Evolutionary conservation across 2,888 invertebrate species (phyloP), one percentile per base, ranked within the genome.

Genomic region (Hyalella azteca): DNA sequence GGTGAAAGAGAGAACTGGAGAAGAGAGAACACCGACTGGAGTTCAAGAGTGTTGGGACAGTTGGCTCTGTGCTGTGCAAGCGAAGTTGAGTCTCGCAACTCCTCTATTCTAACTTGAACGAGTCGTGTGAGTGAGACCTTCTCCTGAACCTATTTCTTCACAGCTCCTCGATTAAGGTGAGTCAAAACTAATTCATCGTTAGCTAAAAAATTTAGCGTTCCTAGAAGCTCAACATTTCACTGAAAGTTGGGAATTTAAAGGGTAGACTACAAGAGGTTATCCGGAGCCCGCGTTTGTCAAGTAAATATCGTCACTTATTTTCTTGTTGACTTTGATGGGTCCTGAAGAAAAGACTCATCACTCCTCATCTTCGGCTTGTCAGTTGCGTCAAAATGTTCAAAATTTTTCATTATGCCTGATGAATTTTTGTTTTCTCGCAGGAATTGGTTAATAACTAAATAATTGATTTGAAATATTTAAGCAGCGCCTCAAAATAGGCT

Each of bases 1-100:
- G 60, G 79, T 36, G 50, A 48, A 48, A 73, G 73, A 79, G 73
- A 36, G 48, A 49, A 60, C 36, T 66, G 48, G 73, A 26, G 50
- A 73, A 60, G 60, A 48, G 48, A 60, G 48, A 78, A 39, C 60
- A 40, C 15, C 9, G 41, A 45, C 59, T 45, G 60, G 78, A 66
- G 66, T 66, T 19, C 66, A 66, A 60, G 78, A 41, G 40, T 40
- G 73, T 50, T 40, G 9, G 41, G 73, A 39, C 79, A 75, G 73
- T 19, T 66, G 79, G n/a, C 73, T 54, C 66, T 41, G 45, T 50
- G 60, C 49, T 19, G 75, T 75, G 26, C 49, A 54, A 40, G 50
- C 48, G 54, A 50, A 54, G 54, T 60, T 75, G 48, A 49, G 75
- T 9, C 48, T 66, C 54, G 45, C 36, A 7, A 29, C 19, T 36